Conservation (phyloP, 2,888 invertebrate species). For the Trachelus stipa region DNA sequence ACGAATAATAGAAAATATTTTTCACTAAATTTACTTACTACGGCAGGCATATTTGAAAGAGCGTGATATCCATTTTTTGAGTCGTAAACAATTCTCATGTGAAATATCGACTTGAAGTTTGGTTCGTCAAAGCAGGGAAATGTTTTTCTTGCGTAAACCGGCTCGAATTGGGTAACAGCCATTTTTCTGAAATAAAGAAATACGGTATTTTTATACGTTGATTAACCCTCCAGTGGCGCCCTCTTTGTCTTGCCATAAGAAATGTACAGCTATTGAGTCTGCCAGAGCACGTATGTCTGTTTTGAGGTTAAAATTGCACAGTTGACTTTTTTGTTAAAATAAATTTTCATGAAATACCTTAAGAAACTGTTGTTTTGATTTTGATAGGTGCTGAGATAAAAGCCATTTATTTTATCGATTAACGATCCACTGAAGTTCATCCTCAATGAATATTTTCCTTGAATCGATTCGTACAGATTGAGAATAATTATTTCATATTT, state of each 20-base stretch:
- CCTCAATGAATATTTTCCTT: slow-evolving; percentile 21
- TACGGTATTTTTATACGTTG: not conserved
- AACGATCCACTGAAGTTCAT: slow-evolving; percentile 68
- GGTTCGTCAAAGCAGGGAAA: slow-evolving; percentile 75
- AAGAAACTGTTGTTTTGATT: slow-evolving; percentile 13
- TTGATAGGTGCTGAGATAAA: slow-evolving; percentile 69
- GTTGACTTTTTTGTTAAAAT: too few species aligned
- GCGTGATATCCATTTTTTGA: slow-evolving; percentile 39
- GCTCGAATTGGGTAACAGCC: slow-evolving; percentile 72
- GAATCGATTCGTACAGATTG: slow-evolving; percentile 16
- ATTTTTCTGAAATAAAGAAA: slow-evolving; percentile 53
- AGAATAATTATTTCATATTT: slow-evolving; percentile 28
- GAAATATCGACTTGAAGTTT: slow-evolving; percentile 69
- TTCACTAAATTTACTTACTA: slow-evolving; percentile 1
- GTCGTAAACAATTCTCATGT: slow-evolving; percentile 66
- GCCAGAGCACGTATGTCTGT: too few species aligned
- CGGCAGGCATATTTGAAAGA: slow-evolving; percentile 11
- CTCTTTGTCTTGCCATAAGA: too few species aligned
- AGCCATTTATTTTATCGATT: slow-evolving; percentile 68
- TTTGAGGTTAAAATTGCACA: too few species aligned
- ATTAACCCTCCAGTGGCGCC: too few species aligned
- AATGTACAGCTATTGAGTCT: too few species aligned
- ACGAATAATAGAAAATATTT: not conserved
- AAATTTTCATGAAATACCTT: not conserved
- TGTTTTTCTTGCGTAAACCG: slow-evolving; percentile 71